These are phyloP conservation scores for Diuraphis noxia DNA, from an alignment of 1,140 invertebrate genomes.

Conservation along the genomic window DNA sequence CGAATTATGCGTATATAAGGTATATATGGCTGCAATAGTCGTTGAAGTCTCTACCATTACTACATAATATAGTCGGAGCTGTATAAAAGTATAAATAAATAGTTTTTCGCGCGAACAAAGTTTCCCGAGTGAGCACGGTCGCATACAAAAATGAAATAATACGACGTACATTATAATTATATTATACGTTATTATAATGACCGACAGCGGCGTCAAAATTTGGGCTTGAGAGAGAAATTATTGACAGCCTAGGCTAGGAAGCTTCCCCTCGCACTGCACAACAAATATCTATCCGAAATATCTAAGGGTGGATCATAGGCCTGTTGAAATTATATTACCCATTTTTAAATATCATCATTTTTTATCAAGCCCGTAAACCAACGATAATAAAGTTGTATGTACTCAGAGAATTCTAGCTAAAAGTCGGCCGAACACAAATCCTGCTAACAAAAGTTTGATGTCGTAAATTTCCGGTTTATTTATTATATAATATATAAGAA, in stretches of 20 bases:
- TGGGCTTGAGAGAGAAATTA: background rate
- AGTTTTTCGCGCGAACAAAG: background rate
- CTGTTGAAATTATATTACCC: background rate
- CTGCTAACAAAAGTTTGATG: too few relatives aligned
- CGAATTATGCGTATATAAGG: background rate
- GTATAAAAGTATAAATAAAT: background rate
- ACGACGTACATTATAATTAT: too few relatives aligned
- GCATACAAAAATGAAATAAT: background rate
- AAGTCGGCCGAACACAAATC: too few relatives aligned
- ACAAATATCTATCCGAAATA: background rate
- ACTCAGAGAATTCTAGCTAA: too few relatives aligned
- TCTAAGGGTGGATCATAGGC: background rate
- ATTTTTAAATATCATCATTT: too few relatives aligned
- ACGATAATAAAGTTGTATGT: too few relatives aligned
- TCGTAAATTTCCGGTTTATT: too few relatives aligned
- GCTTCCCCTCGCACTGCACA: fast-evolving
- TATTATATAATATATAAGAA: too few relatives aligned
- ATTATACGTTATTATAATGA: background rate
- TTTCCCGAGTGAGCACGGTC: background rate
- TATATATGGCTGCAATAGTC: background rate
- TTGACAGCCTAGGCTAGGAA: too few relatives aligned
- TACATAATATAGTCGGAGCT: background rate
- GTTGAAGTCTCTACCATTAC: background rate
- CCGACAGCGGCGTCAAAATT: background rate
- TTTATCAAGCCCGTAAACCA: too few relatives aligned